A percentile compares a stretch with the other conserved stretches of the same genome.
These are phyloP conservation scores for Acrocera orbiculus DNA, from an alignment of 2,888 invertebrate species.

Conservation along the genomic window DNA sequence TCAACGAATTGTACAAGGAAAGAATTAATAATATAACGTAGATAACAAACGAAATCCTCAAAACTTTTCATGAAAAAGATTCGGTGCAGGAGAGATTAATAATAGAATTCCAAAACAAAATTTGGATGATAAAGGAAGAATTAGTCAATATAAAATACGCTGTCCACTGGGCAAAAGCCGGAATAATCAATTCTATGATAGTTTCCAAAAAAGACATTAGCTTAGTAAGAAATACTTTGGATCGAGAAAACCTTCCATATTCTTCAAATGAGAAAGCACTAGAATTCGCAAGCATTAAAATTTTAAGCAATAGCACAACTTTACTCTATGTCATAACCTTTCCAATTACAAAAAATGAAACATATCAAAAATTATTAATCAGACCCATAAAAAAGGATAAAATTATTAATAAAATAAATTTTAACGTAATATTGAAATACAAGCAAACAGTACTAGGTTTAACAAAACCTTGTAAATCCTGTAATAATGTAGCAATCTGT, in stretches of 20 bases:
- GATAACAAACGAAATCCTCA: slow-evolving; percentile 1
- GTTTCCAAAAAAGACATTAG: slow-evolving; percentile 9
- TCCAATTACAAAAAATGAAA: slow-evolving; percentile 9
- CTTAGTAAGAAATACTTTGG: slow-evolving; percentile 8
- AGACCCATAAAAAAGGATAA: slow-evolving; percentile 10
- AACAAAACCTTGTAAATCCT: slow-evolving; percentile 9
- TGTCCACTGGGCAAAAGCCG: slow-evolving; percentile 9
- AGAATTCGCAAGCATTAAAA: slow-evolving; percentile 13
- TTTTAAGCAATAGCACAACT: slow-evolving; percentile 9
- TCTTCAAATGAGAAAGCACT: slow-evolving; percentile 12
- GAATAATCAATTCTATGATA: slow-evolving; percentile 9
- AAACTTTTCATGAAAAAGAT: background rate
- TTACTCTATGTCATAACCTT: slow-evolving; percentile 12
- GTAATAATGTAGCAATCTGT: slow-evolving; percentile 9
- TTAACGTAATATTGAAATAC: slow-evolving; percentile 9
- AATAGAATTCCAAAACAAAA: slow-evolving; percentile 3
- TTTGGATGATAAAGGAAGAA: slow-evolving; percentile 9
- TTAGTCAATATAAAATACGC: slow-evolving; percentile 9
- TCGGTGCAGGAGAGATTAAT: background rate
- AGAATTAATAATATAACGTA: slow-evolving; percentile 6
- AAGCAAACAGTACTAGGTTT: slow-evolving; percentile 8
- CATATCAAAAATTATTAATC: slow-evolving; percentile 8
- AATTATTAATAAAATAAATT: slow-evolving; percentile 6
- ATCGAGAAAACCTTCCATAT: slow-evolving; percentile 11
- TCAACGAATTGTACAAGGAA: slow-evolving; percentile 4